Evolutionary conservation across 2,888 invertebrate species (phyloP).

Genomic region (Agonopterix heracliana): DNA sequence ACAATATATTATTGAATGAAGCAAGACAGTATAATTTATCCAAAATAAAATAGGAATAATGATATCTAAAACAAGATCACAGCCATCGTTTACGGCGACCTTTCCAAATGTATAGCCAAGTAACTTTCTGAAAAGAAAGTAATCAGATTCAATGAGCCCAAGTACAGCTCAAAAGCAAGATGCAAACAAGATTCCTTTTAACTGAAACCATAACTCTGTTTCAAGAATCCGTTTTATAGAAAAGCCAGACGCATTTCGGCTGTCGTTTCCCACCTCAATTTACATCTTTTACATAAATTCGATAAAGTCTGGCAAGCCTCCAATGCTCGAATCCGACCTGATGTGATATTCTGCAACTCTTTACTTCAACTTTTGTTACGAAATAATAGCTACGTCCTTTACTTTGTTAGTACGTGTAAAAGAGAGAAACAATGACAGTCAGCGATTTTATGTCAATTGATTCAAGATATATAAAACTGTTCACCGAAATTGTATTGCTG

Average conservation of each 20-base stretch:
- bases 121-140: not conserved
- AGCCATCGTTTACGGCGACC: too few species aligned
- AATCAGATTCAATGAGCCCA: too few species aligned
- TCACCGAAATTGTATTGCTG: too few species aligned
- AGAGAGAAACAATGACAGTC: too few species aligned
- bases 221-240: slow-evolving; percentile 18
- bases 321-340: slow-evolving; percentile 25
- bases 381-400: not conserved
- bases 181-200: not conserved
- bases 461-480: too few species aligned
- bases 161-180: not conserved
- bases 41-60: too few species aligned
- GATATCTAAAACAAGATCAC: too few species aligned
- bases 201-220: not conserved
- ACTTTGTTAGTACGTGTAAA: too few species aligned
- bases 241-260: slow-evolving; percentile 26
- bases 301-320: slow-evolving; percentile 56
- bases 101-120: too few species aligned
- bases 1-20: too few species aligned
- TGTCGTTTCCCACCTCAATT: slow-evolving; percentile 55
- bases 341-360: not conserved
- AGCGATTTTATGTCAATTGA: too few species aligned
- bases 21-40: too few species aligned
- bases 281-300: slow-evolving; percentile 61
- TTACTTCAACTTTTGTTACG: not conserved